Percentiles rank a stretch among this genome's conserved stretches.
phyloP scores from a whole-genome alignment of 2,113 vertebrate genomes.

The Gasterosteus nipponicus region DNA sequence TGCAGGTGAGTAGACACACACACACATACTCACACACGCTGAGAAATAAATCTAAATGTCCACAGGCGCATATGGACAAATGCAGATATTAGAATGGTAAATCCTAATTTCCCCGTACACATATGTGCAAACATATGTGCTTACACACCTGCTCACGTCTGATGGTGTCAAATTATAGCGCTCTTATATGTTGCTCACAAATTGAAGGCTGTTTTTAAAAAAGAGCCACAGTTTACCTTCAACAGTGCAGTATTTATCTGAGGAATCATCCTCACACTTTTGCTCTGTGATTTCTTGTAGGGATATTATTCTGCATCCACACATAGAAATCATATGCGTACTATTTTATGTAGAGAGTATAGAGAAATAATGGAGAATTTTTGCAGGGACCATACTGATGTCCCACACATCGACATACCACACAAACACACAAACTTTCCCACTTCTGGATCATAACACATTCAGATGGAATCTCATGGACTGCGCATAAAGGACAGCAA shows the following conservation, averaged over 20 bases:
- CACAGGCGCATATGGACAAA: conserved; percentile 28
- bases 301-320: conserved; percentile 32
- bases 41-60: conserved; percentile 52
- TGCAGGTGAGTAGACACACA: not conserved
- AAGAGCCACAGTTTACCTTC: conserved; percentile 35
- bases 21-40: not conserved
- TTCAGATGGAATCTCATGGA: conserved; percentile 68
- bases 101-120: conserved; percentile 36
- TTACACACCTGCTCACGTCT: not conserved
- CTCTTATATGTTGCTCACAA: conserved; percentile 18
- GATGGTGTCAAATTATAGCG: conserved; percentile 22
- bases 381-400: conserved; percentile 23
- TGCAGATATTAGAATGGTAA: conserved; percentile 42
- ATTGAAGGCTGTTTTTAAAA: conserved; percentile 28
- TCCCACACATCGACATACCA: conserved; percentile 32
- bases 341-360: conserved; percentile 14
- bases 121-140: conserved; percentile 12
- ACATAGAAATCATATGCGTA: conserved; percentile 18
- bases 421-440: conserved; percentile 30
- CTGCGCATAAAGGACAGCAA: conserved; percentile 68
- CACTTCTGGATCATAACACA: conserved; percentile 66
- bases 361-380: conserved; percentile 11
- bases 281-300: not conserved
- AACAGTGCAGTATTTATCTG: conserved; percentile 45
- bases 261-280: conserved; percentile 17